These are phyloP conservation scores for Apodemus speciosus DNA, from an alignment of 2,113 vertebrate genomes.

Conservation along the genomic window DNA sequence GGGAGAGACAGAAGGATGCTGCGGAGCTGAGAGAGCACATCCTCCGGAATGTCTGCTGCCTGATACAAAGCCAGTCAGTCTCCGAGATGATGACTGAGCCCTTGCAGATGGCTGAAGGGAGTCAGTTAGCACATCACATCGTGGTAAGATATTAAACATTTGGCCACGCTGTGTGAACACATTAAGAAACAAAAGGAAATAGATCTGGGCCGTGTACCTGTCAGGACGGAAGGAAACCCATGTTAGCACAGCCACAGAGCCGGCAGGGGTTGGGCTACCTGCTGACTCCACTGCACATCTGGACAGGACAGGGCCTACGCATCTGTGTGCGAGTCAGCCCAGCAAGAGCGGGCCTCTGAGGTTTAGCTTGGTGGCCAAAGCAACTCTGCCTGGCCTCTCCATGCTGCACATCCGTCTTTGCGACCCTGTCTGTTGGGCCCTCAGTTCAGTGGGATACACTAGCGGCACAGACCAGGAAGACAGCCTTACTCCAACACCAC, in stretches of 20 bases:
- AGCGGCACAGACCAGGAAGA: background rate
- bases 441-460: background rate
- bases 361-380: fast-evolving
- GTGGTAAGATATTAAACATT: slow-evolving; percentile 20
- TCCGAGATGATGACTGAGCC: slow-evolving; percentile 6
- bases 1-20: background rate
- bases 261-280: background rate
- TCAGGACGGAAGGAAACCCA: background rate
- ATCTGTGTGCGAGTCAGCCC: background rate
- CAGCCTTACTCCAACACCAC: background rate
- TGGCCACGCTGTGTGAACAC: background rate
- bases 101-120: slow-evolving; percentile 37
- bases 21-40: background rate
- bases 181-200: slow-evolving; percentile 48
- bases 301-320: background rate
- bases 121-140: background rate
- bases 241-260: background rate
- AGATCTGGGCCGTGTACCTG: background rate
- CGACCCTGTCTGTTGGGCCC: background rate
- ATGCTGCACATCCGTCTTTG: too few species aligned
- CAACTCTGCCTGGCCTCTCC: background rate
- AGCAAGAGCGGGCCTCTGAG: background rate
- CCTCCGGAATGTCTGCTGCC: background rate
- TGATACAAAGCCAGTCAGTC: background rate
- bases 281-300: background rate